Evolutionary conservation across 2,797 vertebrate genomes (phyloP).

Genomic region (Anabas testudineus): DNA sequence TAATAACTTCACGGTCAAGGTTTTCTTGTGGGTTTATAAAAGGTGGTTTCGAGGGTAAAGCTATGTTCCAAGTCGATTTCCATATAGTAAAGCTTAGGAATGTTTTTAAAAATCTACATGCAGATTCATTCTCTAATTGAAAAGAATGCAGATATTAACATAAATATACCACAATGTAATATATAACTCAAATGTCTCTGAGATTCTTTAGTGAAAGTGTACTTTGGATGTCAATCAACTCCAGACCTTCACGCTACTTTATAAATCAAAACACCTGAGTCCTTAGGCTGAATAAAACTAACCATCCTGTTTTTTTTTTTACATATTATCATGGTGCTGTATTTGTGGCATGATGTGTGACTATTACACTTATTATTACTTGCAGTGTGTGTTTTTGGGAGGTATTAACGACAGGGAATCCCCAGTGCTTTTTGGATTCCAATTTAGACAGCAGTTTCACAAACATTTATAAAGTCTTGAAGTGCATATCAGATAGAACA

Average conservation of each 20-base stretch:
- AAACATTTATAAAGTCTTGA: constrained; percentile 55
- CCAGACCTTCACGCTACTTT: constrained; percentile 37
- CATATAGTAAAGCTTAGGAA: constrained; percentile 10
- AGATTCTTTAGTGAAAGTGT: constrained; percentile 22
- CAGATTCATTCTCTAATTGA: constrained; percentile 2
- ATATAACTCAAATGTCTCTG: constrained; percentile 13
- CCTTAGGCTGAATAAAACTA: constrained; percentile 44
- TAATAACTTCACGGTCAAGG: constrained; percentile 33
- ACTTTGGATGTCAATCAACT: constrained; percentile 48
- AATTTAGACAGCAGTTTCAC: constrained; percentile 56
- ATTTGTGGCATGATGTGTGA: constrained; percentile 28
- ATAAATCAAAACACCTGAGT: constrained; percentile 40
- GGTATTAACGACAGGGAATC: constrained; percentile 55
- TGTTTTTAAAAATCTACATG: constrained; percentile 4
- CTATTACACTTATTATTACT: constrained; percentile 1
- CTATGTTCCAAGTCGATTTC: constrained; percentile 15
- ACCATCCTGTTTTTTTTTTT: constrained; percentile 18
- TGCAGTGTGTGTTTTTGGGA: constrained; percentile 20
- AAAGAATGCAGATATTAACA: constrained; percentile 23
- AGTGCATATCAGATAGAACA: constrained; percentile 55
- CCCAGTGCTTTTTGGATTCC: constrained; percentile 47
- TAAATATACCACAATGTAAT: constrained; percentile 16
- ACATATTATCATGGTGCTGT: constrained; percentile 20
- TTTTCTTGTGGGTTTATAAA: constrained; percentile 14
- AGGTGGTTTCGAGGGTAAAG: constrained; percentile 19